A percentile compares a stretch with the other conserved stretches of the same genome.
Conservation (phyloP, 2,888 invertebrate genomes). For the Elegia similella region DNA sequence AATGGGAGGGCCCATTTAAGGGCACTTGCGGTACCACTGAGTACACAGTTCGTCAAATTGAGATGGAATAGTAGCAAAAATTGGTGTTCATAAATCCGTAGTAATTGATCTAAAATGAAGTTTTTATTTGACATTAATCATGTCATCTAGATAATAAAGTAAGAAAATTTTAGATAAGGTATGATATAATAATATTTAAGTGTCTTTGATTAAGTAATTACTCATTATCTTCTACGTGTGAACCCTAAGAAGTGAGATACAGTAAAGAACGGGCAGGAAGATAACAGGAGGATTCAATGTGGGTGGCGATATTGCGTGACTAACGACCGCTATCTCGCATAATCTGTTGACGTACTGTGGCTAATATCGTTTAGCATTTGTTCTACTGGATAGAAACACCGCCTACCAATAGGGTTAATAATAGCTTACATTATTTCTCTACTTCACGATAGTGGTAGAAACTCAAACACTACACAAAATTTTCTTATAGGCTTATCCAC, state of each 20-base stretch:
- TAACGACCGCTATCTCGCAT: conserved; percentile 36
- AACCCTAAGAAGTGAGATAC: conserved; percentile 32
- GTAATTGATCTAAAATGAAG: too few species aligned
- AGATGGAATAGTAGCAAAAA: too few species aligned
- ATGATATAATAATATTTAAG: too few species aligned
- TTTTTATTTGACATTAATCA: too few species aligned
- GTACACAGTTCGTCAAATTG: too few species aligned
- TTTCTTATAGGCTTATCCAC: too few species aligned
- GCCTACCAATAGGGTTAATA: neutral
- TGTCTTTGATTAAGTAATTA: neutral
- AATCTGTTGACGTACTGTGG: conserved; percentile 36
- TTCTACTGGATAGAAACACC: neutral
- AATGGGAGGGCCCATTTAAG: too few species aligned
- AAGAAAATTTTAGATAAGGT: too few species aligned
- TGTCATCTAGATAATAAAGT: too few species aligned
- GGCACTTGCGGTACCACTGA: too few species aligned
- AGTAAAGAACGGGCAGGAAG: conserved; percentile 19
- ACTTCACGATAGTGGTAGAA: neutral
- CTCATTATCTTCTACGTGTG: conserved; percentile 14
- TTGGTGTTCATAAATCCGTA: too few species aligned
- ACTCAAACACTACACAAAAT: too few species aligned
- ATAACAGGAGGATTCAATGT: conserved; percentile 37
- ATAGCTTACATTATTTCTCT: neutral
- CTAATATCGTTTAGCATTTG: conserved; percentile 17
- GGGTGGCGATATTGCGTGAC: conserved; percentile 39